Evolutionary conservation across 2,888 invertebrate genomes (phyloP).

Genomic region (Amiota communis): DNA sequence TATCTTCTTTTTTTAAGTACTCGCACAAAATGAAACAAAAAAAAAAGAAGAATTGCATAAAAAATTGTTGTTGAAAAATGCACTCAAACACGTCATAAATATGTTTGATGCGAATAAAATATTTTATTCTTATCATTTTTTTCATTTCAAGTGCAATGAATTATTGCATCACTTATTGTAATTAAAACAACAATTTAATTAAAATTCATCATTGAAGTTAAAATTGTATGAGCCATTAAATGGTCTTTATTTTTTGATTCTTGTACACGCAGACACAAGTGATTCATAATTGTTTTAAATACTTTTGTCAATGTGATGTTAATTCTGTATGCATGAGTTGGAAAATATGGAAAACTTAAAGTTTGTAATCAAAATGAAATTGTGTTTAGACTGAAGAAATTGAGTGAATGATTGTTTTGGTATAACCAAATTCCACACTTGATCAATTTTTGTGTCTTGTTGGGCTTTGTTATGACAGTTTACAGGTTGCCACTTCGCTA

Average conservation of each 20-base stretch:
- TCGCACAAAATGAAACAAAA: too few species aligned
- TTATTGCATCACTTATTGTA: neutral
- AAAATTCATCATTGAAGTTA: constrained; percentile 7
- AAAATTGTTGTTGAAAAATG: neutral
- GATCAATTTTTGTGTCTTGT: too few species aligned
- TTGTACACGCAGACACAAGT: neutral
- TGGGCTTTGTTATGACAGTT: too few species aligned
- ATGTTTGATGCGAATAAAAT: neutral
- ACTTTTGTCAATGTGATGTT: too few species aligned
- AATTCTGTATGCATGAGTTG: neutral
- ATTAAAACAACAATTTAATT: constrained; percentile 23
- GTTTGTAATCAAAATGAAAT: too few species aligned
- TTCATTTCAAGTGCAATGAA: too few species aligned
- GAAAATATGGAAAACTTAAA: neutral
- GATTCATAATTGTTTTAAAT: neutral
- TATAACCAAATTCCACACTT: too few species aligned
- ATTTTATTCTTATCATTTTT: neutral
- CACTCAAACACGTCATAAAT: constrained; percentile 14
- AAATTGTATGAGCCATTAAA: constrained; percentile 12
- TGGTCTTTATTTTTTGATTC: neutral
- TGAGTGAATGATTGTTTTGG: too few species aligned
- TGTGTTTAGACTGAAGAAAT: too few species aligned
- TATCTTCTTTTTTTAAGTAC: too few species aligned
- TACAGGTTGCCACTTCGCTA: too few species aligned
- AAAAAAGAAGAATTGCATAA: neutral